phyloP scores from a whole-genome alignment of 2,888 invertebrate species.

The Pollenia amentaria region DNA sequence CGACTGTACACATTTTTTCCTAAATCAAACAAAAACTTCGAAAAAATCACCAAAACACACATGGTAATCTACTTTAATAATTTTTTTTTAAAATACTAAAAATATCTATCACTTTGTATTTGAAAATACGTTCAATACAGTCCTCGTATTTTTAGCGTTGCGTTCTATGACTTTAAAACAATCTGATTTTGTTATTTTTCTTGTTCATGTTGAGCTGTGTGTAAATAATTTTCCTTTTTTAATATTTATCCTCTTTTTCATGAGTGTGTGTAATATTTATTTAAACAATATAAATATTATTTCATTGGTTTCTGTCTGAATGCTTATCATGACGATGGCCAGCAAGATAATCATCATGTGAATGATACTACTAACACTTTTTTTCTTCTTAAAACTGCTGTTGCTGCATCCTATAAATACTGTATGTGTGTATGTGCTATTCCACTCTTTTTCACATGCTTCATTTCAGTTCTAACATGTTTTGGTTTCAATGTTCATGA shows the following conservation, averaged over 20 bases:
- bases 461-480: conserved; percentile 26
- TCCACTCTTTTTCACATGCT: conserved; percentile 22
- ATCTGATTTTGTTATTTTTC: conserved; percentile 1
- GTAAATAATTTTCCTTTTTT: not conserved
- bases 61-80: no score
- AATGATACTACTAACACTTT: not conserved
- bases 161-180: not conserved
- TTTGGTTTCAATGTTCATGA: conserved; percentile 76
- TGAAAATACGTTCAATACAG: no score
- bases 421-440: conserved; percentile 2
- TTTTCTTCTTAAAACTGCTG: not conserved
- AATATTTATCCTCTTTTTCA: not conserved
- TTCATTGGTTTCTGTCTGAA: conserved; percentile 18
- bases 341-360: conserved; percentile 21
- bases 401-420: conserved; percentile 44
- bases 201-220: not conserved
- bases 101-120: no score
- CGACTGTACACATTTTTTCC: no score
- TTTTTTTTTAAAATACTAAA: no score
- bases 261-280: conserved; percentile 14
- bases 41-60: no score
- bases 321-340: conserved; percentile 8
- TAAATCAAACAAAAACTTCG: no score
- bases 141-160: not conserved
- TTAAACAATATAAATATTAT: conserved; percentile 54